Evolutionary conservation across 2,888 invertebrate genomes (phyloP).

Genomic region (Oscheius myriophilus): DNA sequence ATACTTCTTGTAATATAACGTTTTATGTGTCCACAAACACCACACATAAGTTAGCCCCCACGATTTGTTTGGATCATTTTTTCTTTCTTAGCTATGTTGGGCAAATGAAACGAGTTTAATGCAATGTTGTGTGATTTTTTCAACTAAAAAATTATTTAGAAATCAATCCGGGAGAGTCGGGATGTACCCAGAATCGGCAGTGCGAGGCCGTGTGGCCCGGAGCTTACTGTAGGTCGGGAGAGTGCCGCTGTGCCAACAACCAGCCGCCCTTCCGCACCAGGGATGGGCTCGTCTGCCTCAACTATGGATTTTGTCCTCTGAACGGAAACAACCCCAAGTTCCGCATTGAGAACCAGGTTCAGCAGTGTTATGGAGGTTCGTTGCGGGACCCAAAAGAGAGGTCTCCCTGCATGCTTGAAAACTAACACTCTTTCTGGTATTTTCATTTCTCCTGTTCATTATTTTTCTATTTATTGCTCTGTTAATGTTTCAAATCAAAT

Average conservation of each 20-base stretch:
- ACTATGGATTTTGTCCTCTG: constrained; percentile 69
- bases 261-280: constrained; percentile 69
- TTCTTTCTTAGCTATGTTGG: too few relatives aligned
- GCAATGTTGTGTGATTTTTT: too few relatives aligned
- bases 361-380: constrained; percentile 66
- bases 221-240: constrained; percentile 68
- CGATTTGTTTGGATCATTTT: not conserved
- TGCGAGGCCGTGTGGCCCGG: constrained; percentile 70
- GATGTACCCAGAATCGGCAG: constrained; percentile 69
- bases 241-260: constrained; percentile 69
- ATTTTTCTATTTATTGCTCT: not conserved
- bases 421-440: not conserved
- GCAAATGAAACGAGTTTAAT: too few relatives aligned
- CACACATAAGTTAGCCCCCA: not conserved
- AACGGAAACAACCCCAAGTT: constrained; percentile 70
- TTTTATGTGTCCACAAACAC: not conserved
- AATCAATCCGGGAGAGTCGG: constrained; percentile 70
- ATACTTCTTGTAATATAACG: not conserved
- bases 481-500: not conserved
- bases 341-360: constrained; percentile 69
- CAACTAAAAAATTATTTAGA: constrained; percentile 45
- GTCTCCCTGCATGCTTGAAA: not conserved
- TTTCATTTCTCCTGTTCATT: not conserved
- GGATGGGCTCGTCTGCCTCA: constrained; percentile 65
- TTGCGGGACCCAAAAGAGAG: not conserved